Percentiles rank a stretch among this genome's conserved stretches.
phyloP scores from a whole-genome alignment of 92 coral and sea anemone species.

The Zoanthus solanderi region DNA sequence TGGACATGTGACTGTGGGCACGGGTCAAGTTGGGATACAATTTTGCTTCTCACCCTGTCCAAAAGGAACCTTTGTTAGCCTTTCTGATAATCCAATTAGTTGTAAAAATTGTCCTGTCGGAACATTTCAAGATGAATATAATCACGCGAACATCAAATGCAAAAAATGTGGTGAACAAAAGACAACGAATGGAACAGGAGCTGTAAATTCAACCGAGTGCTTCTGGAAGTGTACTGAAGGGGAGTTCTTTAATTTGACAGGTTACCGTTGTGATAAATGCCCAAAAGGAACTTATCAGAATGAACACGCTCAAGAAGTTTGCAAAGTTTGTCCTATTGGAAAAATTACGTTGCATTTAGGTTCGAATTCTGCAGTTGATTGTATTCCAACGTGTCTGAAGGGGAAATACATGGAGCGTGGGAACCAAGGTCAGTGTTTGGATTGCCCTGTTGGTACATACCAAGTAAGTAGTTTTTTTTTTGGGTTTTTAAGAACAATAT shows the following conservation, averaged over 20 bases:
- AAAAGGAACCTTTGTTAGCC: conserved; percentile 7
- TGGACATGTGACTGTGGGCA: conserved; percentile 12
- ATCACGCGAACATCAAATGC: conserved; percentile 18
- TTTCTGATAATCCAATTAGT: conserved; percentile 22
- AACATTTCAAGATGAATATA: conserved; percentile 21
- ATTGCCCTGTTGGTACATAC: conserved; percentile 32
- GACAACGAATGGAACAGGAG: conserved; percentile 22
- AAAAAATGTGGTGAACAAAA: conserved; percentile 31
- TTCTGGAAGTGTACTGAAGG: conserved; percentile 31
- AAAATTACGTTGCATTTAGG: conserved; percentile 15
- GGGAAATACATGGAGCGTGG: conserved; percentile 34
- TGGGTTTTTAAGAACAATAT: too few relatives aligned
- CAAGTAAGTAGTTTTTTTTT: conserved; percentile 7
- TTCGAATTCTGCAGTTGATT: not conserved
- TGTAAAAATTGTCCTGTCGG: conserved; percentile 18
- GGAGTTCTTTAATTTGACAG: conserved; percentile 24
- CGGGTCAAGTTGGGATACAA: not conserved
- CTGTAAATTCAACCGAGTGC: not conserved
- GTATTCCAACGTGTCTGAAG: conserved; percentile 24
- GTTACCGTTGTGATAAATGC: conserved; percentile 30
- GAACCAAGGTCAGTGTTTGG: conserved; percentile 34
- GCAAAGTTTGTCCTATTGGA: conserved; percentile 36
- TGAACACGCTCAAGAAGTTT: conserved; percentile 42
- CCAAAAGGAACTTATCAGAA: conserved; percentile 28
- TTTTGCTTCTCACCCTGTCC: conserved; percentile 38